Conservation (phyloP, 2,888 invertebrate genomes). For the Heliconius aoede region DNA sequence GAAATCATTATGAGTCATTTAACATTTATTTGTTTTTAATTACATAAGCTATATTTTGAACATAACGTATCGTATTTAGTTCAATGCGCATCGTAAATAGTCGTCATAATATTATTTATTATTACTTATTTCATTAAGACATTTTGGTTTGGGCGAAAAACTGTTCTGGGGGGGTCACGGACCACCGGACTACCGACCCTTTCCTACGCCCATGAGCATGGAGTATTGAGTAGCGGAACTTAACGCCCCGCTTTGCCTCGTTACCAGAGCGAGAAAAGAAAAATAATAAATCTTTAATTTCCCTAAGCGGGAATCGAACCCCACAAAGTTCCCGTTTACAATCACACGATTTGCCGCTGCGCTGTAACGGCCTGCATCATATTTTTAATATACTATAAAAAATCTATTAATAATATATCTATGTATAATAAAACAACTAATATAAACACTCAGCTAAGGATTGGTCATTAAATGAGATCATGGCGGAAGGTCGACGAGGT, state of each 20-base stretch:
- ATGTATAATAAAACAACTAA: neutral
- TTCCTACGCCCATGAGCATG: no score
- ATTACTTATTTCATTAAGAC: neutral
- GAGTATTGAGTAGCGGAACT: neutral
- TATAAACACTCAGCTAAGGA: neutral
- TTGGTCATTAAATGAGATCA: constrained; percentile 32
- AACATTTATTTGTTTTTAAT: neutral
- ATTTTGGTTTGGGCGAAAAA: no score
- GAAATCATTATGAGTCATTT: constrained; percentile 3
- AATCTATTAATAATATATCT: neutral
- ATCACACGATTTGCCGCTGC: neutral
- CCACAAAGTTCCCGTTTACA: neutral
- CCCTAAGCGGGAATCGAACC: neutral
- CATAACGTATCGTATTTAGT: neutral
- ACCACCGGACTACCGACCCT: no score
- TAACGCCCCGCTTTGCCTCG: neutral
- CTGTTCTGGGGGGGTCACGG: no score
- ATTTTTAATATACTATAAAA: neutral
- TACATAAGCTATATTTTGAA: neutral
- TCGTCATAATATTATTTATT: neutral
- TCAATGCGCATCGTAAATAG: neutral
- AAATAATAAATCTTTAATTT: neutral
- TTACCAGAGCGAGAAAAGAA: neutral
- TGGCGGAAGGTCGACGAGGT: constrained; percentile 27
- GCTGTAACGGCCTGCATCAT: neutral